phyloP scores from a whole-genome alignment of 1,140 invertebrate genomes.

The Nomia melanderi region DNA sequence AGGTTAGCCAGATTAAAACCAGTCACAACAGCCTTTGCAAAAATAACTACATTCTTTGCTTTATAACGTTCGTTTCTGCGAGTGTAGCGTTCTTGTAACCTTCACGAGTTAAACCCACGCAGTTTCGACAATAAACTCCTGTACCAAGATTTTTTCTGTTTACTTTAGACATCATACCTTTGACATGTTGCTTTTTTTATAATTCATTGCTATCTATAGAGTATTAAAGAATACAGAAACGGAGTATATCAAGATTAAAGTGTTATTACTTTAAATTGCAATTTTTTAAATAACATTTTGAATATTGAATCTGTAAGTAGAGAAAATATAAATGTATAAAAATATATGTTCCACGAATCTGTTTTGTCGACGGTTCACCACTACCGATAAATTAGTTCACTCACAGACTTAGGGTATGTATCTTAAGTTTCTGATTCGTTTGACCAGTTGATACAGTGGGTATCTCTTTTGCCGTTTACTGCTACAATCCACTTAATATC shows the following conservation, averaged over 20 bases:
- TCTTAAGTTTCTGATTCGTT: neutral
- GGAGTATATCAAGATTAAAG: neutral
- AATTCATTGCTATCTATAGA: neutral
- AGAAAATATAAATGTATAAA: too few species aligned
- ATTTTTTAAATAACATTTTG: neutral
- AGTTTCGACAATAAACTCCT: slow-evolving; percentile 24
- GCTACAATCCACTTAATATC: neutral
- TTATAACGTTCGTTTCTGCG: slow-evolving; percentile 38
- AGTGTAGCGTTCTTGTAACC: slow-evolving; percentile 62
- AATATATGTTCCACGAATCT: neutral
- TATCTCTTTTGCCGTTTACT: slow-evolving; percentile 18
- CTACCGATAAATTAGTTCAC: neutral
- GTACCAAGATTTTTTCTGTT: slow-evolving; percentile 1
- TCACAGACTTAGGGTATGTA: too few species aligned
- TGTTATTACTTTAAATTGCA: neutral
- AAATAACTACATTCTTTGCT: slow-evolving; percentile 55
- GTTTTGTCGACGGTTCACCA: neutral
- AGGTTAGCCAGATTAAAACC: slow-evolving; percentile 44
- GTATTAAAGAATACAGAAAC: neutral
- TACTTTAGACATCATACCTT: neutral
- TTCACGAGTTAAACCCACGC: slow-evolving; percentile 53
- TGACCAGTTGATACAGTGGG: slow-evolving; percentile 15
- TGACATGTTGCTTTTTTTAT: neutral
- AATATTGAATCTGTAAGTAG: neutral
- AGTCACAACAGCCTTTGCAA: slow-evolving; percentile 47